phyloP scores from a whole-genome alignment of 2,113 vertebrate species.

The Apus apus region DNA sequence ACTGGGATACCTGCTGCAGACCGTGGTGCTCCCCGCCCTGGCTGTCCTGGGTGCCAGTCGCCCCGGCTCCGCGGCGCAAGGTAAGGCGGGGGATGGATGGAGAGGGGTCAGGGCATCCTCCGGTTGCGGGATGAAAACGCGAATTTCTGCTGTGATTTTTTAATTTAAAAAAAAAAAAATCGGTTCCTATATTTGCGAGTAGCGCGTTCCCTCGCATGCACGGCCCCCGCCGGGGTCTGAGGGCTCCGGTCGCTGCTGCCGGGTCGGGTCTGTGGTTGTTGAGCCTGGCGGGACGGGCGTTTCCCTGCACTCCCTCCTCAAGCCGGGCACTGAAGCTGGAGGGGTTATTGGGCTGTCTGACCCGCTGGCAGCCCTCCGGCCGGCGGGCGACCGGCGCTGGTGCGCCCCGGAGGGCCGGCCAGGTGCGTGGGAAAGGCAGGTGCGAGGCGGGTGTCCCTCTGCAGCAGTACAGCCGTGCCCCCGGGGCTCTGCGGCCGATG shows the following conservation, averaged over 20 bases:
- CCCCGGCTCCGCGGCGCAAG: conserved; percentile 83
- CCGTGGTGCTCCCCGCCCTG: conserved; percentile 83
- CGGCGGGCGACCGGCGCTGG: background rate
- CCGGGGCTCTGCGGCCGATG: background rate
- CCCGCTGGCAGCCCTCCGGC: background rate
- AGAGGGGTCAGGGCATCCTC: background rate
- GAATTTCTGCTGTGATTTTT: background rate
- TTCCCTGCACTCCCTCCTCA: background rate
- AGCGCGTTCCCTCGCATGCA: background rate
- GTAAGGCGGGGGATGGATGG: conserved; percentile 74
- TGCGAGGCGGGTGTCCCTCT: background rate
- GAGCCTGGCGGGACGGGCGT: background rate
- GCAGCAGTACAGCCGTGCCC: background rate
- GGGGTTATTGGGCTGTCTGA: background rate
- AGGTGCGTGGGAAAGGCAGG: conserved; percentile 7
- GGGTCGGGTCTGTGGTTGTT: background rate
- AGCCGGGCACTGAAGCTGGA: background rate
- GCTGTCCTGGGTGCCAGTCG: conserved; percentile 82
- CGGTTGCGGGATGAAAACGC: background rate
- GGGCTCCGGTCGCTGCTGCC: background rate
- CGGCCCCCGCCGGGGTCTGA: background rate
- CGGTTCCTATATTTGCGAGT: too few species aligned
- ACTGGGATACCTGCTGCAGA: conserved; percentile 81
- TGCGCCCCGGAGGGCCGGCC: background rate
- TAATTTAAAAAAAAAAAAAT: too few species aligned